Evolutionary conservation across 2,113 vertebrate species (phyloP), one percentile per base, ranked within the genome.

Genomic region (Dunckerocampus dactyliophorus): DNA sequence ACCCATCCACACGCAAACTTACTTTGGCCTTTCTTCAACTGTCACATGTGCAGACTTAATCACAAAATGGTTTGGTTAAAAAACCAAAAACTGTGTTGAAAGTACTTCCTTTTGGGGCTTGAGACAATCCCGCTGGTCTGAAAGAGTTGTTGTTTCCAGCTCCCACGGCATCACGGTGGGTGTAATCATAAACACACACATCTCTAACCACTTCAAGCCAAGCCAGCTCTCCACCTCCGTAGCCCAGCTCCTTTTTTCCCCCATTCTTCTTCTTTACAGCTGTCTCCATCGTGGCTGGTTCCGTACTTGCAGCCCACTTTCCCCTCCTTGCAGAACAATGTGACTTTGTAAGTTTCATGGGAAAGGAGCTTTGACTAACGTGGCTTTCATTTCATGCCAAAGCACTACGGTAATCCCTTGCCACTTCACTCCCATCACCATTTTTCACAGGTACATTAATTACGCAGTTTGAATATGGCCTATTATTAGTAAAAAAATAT

Each of bases 291-390:
- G 11, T 52, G 48, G 52, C 37, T 58, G 39, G 72, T 59, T 49
- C 56, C 42, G 19, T 55, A 37, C 43, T 21, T 62, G 46, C 56
- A 55, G 72, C 49, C 51, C 20, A 48, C 42, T 17, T 53, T 69
- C 65, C 22, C 11, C 22, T 71, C 46, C 10, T 45, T 43, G 11
- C 55, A 48, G 48, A 11, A 85, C 81, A 82, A 61, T 76, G 67
- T 5, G 1, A 22, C 76, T 63, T 82, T 85, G 81, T 85, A 19
- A 20, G 67, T 74, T 85, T 84, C 76, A 80, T 80, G 74, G 81
- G 82, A 86, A 76, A 34, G 24, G 24, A 28, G 52, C 62, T 72
- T 64, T 72, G 61, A 71, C 74, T 74, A 58, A 49, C 56, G 67
- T 63, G 71, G 65, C 78, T 79, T 69, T 81, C 74, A 84, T 86